Percentiles rank a stretch among this genome's conserved stretches.
These are phyloP conservation scores for Echiichthys vipera DNA, from an alignment of 2,797 vertebrate genomes.

Conservation along the genomic window DNA sequence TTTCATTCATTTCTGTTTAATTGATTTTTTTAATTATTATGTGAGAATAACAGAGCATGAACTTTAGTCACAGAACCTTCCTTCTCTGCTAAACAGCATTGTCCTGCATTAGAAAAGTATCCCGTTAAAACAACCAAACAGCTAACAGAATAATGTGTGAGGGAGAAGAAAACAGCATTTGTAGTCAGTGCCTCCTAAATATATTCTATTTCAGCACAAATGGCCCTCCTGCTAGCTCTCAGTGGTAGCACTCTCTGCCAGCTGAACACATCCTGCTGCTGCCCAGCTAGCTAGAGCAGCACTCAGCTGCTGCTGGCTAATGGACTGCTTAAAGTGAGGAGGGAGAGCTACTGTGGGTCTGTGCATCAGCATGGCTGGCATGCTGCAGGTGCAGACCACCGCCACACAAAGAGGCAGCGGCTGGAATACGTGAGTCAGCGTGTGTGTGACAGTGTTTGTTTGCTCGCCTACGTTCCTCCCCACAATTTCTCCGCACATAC, in stretches of 20 bases:
- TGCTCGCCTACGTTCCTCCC: conserved; percentile 24
- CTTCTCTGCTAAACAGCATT: no score
- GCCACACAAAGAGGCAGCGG: conserved; percentile 38
- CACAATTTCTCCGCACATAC: conserved; percentile 14
- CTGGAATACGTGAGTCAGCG: conserved; percentile 36
- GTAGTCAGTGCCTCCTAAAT: no score
- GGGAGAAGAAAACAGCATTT: no score
- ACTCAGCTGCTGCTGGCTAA: conserved; percentile 60
- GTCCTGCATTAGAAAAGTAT: no score
- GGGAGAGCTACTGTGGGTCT: conserved; percentile 14
- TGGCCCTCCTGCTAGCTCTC: conserved; percentile 51
- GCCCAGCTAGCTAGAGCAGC: conserved; percentile 51
- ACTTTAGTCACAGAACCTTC: no score
- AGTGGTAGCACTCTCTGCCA: conserved; percentile 52
- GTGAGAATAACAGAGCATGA: no score
- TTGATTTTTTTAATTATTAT: no score
- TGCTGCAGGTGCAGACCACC: conserved; percentile 55
- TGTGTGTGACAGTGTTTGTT: conserved; percentile 44
- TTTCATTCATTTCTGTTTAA: no score
- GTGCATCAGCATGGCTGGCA: conserved; percentile 29
- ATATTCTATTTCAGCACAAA: conserved; percentile 54
- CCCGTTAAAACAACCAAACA: no score
- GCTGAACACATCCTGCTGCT: conserved; percentile 62
- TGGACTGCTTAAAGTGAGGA: conserved; percentile 53
- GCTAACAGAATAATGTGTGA: no score